Percentiles rank a stretch among this genome's conserved stretches.
These are phyloP conservation scores for Sepioteuthis lessoniana DNA, from an alignment of 2,888 invertebrate species.

Conservation along the genomic window DNA sequence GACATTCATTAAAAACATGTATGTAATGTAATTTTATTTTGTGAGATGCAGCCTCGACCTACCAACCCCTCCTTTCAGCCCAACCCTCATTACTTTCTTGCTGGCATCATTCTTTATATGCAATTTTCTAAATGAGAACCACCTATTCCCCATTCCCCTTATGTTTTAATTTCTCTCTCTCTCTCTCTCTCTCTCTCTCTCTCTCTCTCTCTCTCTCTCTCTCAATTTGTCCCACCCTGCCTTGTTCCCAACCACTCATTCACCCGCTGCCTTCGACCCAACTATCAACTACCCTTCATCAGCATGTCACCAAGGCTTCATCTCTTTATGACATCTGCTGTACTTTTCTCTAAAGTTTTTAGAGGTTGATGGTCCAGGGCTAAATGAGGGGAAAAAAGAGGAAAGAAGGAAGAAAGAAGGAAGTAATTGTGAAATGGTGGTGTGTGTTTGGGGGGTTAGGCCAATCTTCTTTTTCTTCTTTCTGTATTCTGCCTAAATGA, in stretches of 20 bases:
- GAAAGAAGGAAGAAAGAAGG: not conserved
- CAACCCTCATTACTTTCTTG: constrained; percentile 2
- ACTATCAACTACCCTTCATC: constrained; percentile 20
- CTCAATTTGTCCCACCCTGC: too few species aligned
- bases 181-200: not conserved
- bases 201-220: too few species aligned
- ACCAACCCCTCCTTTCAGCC: not conserved
- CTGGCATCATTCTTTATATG: not conserved
- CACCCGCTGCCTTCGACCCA: not conserved
- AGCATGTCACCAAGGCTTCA: constrained; percentile 33
- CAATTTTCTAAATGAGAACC: constrained; percentile 8
- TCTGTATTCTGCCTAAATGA: not conserved
- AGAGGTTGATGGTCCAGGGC: constrained; percentile 33
- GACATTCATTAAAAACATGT: not conserved
- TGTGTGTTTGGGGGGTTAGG: not conserved
- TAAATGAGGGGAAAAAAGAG: not conserved
- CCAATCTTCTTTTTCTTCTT: not conserved
- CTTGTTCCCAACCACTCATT: not conserved
- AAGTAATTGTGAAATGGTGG: not conserved
- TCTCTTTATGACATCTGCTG: constrained; percentile 33
- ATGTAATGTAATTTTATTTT: constrained; percentile 2
- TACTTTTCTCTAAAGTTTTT: constrained; percentile 18
- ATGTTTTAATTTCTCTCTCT: not conserved
- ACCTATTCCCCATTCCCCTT: not conserved
- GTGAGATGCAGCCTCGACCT: not conserved